These are phyloP conservation scores for Halcyon smyrnensis DNA, from an alignment of 2,797 vertebrate genomes.

Conservation along the genomic window DNA sequence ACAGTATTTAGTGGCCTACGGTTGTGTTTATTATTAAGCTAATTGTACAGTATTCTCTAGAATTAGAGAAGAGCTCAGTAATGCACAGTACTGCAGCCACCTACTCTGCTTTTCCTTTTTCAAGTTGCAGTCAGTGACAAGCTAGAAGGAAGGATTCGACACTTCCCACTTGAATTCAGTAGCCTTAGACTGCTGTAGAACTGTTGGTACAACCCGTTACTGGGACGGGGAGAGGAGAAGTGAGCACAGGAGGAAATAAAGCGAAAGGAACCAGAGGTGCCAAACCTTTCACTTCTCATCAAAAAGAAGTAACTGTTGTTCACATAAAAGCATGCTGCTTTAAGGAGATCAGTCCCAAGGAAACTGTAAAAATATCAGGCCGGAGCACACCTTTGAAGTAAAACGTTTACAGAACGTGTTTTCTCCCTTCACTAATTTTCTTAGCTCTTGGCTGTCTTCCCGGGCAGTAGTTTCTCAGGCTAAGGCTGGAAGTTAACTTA, in stretches of 20 bases:
- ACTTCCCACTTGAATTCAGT: background rate
- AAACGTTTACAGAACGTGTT: conserved; percentile 30
- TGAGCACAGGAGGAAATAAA: background rate
- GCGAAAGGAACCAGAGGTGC: background rate
- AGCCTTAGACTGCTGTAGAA: background rate
- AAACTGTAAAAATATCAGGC: conserved; percentile 26
- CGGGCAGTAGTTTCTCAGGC: conserved; percentile 38
- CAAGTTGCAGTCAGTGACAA: background rate
- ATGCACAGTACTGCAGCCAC: conserved; percentile 6
- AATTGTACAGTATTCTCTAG: background rate
- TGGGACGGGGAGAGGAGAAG: background rate
- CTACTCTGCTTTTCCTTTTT: background rate
- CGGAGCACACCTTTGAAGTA: background rate
- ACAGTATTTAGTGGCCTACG: background rate
- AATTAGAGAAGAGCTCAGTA: background rate
- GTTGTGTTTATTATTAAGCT: background rate
- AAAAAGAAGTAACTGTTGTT: conserved; percentile 23
- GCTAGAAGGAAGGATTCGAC: background rate
- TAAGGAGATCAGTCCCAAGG: conserved; percentile 28
- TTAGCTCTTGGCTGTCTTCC: conserved; percentile 55
- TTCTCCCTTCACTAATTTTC: conserved; percentile 53
- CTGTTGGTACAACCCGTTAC: background rate
- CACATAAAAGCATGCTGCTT: background rate
- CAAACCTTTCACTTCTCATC: conserved; percentile 26
- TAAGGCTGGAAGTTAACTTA: background rate